phyloP scores from a whole-genome alignment of 2,113 vertebrate species.

The Siniperca knerii region DNA sequence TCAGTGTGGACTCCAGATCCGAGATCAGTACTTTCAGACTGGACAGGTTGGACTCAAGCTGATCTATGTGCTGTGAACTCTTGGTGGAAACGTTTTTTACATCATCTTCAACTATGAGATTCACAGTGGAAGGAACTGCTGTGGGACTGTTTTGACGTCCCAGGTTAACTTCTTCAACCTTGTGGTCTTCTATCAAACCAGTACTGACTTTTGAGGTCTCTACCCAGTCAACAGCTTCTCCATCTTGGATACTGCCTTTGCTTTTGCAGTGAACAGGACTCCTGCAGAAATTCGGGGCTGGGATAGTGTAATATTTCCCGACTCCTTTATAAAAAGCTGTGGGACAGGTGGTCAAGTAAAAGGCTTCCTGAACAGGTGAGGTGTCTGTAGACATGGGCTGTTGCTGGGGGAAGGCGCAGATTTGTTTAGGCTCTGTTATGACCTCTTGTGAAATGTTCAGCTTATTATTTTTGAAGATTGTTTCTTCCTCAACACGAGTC shows the following conservation, averaged over 20 bases:
- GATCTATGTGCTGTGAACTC: conserved; percentile 74
- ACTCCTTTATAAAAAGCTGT: conserved; percentile 12
- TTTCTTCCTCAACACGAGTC: conserved; percentile 6
- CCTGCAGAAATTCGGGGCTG: conserved; percentile 68
- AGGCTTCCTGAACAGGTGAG: conserved; percentile 13
- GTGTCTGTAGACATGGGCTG: not conserved
- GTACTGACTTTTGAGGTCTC: conserved; percentile 11
- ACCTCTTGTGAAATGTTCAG: conserved; percentile 49
- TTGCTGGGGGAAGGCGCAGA: conserved; percentile 7
- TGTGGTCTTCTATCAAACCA: conserved; percentile 24
- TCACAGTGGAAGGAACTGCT: not conserved
- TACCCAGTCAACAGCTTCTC: not conserved
- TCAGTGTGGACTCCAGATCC: conserved; percentile 78
- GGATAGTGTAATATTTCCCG: conserved; percentile 68
- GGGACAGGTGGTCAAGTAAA: conserved; percentile 20
- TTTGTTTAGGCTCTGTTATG: conserved; percentile 9
- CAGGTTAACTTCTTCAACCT: conserved; percentile 1
- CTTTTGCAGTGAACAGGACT: conserved; percentile 78
- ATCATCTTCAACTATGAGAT: conserved; percentile 6
- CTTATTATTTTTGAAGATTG: conserved; percentile 39
- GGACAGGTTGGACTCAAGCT: conserved; percentile 79
- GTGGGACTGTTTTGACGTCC: not conserved
- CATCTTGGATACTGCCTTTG: conserved; percentile 19
- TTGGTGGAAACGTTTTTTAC: not conserved
- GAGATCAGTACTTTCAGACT: conserved; percentile 78